Base-by-base conservation (phyloP, 2,888 invertebrate genomes). In the Phengaris alcon region DNA sequence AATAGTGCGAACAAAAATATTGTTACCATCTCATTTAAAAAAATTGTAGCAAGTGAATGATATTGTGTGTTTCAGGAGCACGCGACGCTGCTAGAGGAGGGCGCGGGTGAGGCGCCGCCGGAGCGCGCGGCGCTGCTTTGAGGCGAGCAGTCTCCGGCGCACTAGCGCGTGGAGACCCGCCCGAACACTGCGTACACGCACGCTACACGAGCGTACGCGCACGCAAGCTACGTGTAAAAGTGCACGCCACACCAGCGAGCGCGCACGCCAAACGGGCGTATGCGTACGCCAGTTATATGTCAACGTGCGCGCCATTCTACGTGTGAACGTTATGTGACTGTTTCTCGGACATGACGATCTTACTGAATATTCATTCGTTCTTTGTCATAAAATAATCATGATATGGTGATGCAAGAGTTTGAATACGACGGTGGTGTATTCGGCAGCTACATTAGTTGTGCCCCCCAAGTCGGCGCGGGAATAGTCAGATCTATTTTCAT, bases 121-220 rank as follows among this genome's bases (percentile, higher is more conserved):
- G 90, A 90, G 83, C 85, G 87, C 73, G 87, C 88, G 78, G 88
- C 89, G 77, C 84, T 90, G 76, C 86, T 89, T 77, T 89, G 83
- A 82, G 77, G 79, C n/a, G 76, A 44, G 54, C 72, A 72, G 76
- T 74, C 44, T 48, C 77, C 72, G 74, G 74, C 74, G 73, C 70
- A 64, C 72, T 35, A 70, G 73, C 74, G 68, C 72, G 55, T 57
- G 52, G 68, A 68, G 52, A 59, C 54, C 52, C 75, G 55, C 73
- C 46, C n/a, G 46, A 75, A 35, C 48, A 48, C 48, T 48, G 48
- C 48, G 48, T 8, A 7, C 74, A 15, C 54, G 46, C 46, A 12
- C 44, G 7, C 64, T 6, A 15, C 48, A 3, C 54, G 54, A 12
- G 54, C 22, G 59, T 22, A 59, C 22, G 59, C 59, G 59, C 59